Base-by-base conservation (phyloP, 2,888 invertebrate genomes). In the Anorthoa munda region DNA sequence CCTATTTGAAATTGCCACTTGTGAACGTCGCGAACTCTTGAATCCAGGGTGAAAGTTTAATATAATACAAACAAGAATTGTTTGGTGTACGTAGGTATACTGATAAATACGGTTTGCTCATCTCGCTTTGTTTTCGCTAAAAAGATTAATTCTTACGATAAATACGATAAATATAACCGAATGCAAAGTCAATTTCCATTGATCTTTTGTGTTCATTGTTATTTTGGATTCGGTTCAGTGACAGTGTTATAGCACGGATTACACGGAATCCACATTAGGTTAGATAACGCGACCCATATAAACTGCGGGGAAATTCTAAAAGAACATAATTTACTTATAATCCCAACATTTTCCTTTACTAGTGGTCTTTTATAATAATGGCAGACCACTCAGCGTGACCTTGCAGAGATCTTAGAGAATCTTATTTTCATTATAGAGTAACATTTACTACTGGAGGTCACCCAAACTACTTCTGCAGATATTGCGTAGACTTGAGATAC, bases 1-100 rank as follows among this genome's bases (percentile, higher is more conserved):
- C 83, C 86, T 89, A 89, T 90, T 90, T 91, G 81, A 87, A 90
- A 93, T 90, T 90, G 90, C 90, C 89, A 87, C 91, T 91, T 89
- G 84, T 67, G 83, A 87, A 80, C 82, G 83, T 84, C 83, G 89
- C 87, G 79, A 82, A 72, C 69, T 58, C 77, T 81, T 72, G 81
- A 85, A 86, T 84, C 78, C 72, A 78, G 73, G 87, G 85, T 82
- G 86, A 88, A 90, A 89, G 89, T 90, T 89, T 86, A 88, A 90
- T 88, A 86, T 87, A 84, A 86, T 84, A 88, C 87, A 90, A 87
- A 88, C 86, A 88, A 86, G 84, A 82, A 75, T 71, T 82, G 80
- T 82, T 83, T 76, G 78, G 74, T 82, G 77, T 81, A 66, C 67
- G 39, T 61, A 73, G 71, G 18, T 64, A 60, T 53, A 60, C 17